Base-by-base conservation (phyloP, 2,888 invertebrate genomes). In the Drosophila maculinotata region DNA sequence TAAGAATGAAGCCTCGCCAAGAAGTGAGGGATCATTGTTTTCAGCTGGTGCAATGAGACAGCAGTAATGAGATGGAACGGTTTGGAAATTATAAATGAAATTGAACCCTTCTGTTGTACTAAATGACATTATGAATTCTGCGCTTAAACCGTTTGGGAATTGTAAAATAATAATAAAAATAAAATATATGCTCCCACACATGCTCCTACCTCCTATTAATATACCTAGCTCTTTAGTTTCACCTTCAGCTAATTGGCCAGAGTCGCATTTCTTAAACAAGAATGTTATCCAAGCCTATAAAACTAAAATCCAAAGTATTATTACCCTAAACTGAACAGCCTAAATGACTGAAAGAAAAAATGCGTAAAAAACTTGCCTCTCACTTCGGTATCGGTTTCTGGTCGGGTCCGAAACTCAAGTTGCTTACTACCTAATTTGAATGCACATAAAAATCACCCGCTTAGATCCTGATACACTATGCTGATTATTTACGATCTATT, bases 401-500 rank as follows among this genome's bases (percentile, higher is more conserved):
- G n/a, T 45, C 8, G 15, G 15, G 15, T n/a, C 2, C 26, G 36
- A 42, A 42, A 54, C 25, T 70, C 49, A 72, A 48, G 77, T 66
- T 65, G 63, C 47, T 33, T 38, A 20, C 20, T 20, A 20, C 54
- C 51, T 72, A 65, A 72, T 72, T 76, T 71, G 66, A 52, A 47
- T 31, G 35, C 45, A 31, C 51, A 71, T 71, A 57, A 77, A 56
- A 76, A 38, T 72, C 39, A 52, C 26, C 42, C 15, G 38, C 17
- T 9, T 35, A 30, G 38, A 57, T 68, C 53, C 56, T 47, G 58
- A 73, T 69, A 57, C 28, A 41, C 52, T 53, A 59, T 36, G 53
- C 20, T 36, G 73, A 52, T 74, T 68, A 78, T 74, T 74, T 78
- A 78, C 69, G 69, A 74, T 52, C 41, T n/a, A n/a, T n/a, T n/a